Evolutionary conservation across 2,113 vertebrate genomes (phyloP), one percentile per base, ranked within the genome.

Genomic region (Vidua chalybeata): DNA sequence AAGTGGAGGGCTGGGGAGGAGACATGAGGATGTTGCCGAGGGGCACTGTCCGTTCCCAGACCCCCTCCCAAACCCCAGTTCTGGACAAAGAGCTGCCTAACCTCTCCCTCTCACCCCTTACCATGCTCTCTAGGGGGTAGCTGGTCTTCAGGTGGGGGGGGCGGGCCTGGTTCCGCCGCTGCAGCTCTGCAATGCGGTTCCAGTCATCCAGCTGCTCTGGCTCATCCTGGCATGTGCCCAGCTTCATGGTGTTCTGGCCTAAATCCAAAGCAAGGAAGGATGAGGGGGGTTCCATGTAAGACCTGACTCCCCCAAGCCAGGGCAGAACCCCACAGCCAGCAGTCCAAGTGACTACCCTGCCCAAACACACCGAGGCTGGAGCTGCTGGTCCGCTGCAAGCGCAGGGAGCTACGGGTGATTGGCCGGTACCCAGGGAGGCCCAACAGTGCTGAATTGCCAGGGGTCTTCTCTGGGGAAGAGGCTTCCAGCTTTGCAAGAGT

Each of bases 101-200:
- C 18, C 18, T n/a, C 37, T 7, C 7, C 10, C 4, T 24, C 30
- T 28, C 5, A 0, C 3, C 11, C 41, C 97, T 94, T 82, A 99
- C 99, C 97, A 98, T 98, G 87, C 97, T 98, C 97, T 99, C 99
- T 86, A 99, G 80, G 0, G 99, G 98, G 78, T 99, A 99, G 97
- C 98, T 99, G 97, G 98, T 99, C 97, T 99, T 99, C 14, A 99
- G 90, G 82, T 99, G 99, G 0, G 99, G 99, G 0, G 98, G 98
- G 13, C 98, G 98, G 14, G 98, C 96, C 26, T 98, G 97, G 87
- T 99, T 99, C 37, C 99, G 98, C 66, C 98, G 95, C 97, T 99
- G 99, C 26, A 99, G 91, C 95, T 99, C 99, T 0, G 99, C 99
- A 1, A 99, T 99, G 54, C 99, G 98, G 94, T 97, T 98, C 99